A percentile compares a stretch with the other conserved stretches of the same genome.
These are phyloP conservation scores for Falco concolor DNA, from an alignment of 2,797 vertebrate species.

Conservation along the genomic window DNA sequence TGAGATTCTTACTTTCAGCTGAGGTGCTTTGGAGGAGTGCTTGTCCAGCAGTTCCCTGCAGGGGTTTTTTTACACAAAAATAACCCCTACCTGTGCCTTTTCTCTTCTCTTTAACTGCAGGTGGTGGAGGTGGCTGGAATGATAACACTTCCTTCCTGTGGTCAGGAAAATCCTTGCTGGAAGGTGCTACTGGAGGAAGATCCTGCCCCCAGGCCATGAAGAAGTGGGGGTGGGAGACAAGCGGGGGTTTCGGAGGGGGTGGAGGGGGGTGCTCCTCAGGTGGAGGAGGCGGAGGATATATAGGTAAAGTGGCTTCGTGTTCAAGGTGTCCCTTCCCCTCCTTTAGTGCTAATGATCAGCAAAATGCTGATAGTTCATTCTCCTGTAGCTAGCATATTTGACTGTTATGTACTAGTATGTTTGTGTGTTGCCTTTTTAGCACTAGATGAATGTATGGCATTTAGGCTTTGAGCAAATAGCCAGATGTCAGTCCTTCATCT, in stretches of 20 bases:
- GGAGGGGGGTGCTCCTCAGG: slow-evolving; percentile 94
- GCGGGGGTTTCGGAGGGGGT: slow-evolving; percentile 93
- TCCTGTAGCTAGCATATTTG: slow-evolving; percentile 49
- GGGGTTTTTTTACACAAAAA: neutral
- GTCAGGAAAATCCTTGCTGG: slow-evolving; percentile 89
- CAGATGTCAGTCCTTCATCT: slow-evolving; percentile 35
- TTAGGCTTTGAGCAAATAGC: slow-evolving; percentile 1
- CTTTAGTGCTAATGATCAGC: slow-evolving; percentile 66
- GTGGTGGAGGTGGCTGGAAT: slow-evolving; percentile 96
- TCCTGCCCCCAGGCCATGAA: slow-evolving; percentile 88
- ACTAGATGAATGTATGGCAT: neutral
- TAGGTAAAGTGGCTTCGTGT: slow-evolving; percentile 86
- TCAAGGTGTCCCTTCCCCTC: slow-evolving; percentile 78
- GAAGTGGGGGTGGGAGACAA: slow-evolving; percentile 92
- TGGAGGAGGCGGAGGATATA: slow-evolving; percentile 96
- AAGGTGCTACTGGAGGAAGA: slow-evolving; percentile 92
- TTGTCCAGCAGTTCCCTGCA: neutral
- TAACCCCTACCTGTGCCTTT: neutral
- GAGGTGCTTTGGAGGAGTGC: neutral
- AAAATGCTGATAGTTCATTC: slow-evolving; percentile 35
- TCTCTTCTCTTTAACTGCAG: slow-evolving; percentile 76
- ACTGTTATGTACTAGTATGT: slow-evolving; percentile 56
- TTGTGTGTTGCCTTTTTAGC: slow-evolving; percentile 56
- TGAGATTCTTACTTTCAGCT: neutral
- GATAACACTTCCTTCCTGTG: slow-evolving; percentile 84